phyloP scores from a whole-genome alignment of 37 sponge, comb jelly and placozoan genomes.

The Chondrosia reniformis region DNA sequence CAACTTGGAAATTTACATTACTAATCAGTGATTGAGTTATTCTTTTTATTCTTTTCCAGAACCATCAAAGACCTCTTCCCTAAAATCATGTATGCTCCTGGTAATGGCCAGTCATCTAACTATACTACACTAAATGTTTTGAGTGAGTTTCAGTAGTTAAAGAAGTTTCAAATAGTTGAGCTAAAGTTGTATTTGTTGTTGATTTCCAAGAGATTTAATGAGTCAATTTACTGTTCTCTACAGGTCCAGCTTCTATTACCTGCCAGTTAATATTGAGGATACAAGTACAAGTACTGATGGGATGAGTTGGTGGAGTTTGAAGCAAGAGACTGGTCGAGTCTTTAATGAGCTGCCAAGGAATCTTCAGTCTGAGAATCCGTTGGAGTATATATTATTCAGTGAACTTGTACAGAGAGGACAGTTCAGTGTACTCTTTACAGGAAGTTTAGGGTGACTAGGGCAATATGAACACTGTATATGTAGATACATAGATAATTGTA shows the following conservation, averaged over 20 bases:
- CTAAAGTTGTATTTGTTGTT: too few relatives aligned
- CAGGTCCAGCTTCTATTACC: too few relatives aligned
- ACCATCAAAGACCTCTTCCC: conserved; percentile 39
- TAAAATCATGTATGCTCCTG: conserved; percentile 45
- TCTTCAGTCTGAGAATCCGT: neutral
- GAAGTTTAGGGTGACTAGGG: too few relatives aligned
- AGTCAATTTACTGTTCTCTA: too few relatives aligned
- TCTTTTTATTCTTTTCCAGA: conserved; percentile 13
- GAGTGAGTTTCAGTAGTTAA: neutral
- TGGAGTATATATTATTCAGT: conserved; percentile 76
- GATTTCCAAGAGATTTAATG: too few relatives aligned
- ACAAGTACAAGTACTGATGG: too few relatives aligned
- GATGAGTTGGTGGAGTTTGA: conserved; percentile 64
- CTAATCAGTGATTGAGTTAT: too few relatives aligned
- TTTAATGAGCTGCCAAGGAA: neutral
- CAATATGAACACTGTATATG: neutral
- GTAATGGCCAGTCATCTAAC: conserved; percentile 19
- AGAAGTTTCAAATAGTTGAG: neutral
- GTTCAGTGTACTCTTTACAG: too few relatives aligned
- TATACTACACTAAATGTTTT: conserved; percentile 7
- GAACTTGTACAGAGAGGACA: conserved; percentile 45
- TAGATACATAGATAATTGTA: neutral
- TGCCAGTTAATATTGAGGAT: too few relatives aligned
- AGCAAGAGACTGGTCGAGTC: conserved; percentile 21
- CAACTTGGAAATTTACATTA: too few relatives aligned